Evolutionary conservation across 2,797 vertebrate genomes (phyloP), one percentile per base, ranked within the genome.

Genomic region (Chelmon rostratus): DNA sequence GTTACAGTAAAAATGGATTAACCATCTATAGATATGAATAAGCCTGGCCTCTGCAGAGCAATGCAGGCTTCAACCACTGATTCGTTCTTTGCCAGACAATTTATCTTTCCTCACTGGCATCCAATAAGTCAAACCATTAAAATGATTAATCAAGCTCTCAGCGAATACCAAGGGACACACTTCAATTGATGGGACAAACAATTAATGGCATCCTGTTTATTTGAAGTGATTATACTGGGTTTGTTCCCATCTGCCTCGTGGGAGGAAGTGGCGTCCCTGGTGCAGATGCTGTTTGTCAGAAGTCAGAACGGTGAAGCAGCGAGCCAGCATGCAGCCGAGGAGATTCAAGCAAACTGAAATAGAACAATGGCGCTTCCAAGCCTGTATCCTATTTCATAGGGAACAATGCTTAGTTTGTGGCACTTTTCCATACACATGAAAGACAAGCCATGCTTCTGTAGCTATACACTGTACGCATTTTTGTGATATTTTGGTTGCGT

Each of bases 251-350:
- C 88, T 88, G 82, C 85, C 93, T 90, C 87, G 16, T 73, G 92
- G 93, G 94, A 93, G 90, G 91, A 95, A 93, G 82, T 77, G 68
- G 78, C 59, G 71, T 93, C 92, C 87, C 88, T 88, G 83, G 78
- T 93, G 91, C 93, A 92, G 90, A 94, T 91, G 91, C 87, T 92
- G 91, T 93, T 95, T 91, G 90, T 94, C 91, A 94, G 89, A 94
- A 94, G 88, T 92, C 84, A 87, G 89, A 72, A 85, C 73, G 81
- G 86, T 86, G 87, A 81, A 87, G 89, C 82, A 38, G 66, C 19
- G 75, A 82, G 90, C 85, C 91, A 88, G 87, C 86, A 67, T 79
- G 89, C 86, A 89, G 84, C 84, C 85, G 74, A 87, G 65, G 86
- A 91, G 91, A 91, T 86, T 93, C 83, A 90, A 89, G 91, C 89